Evolutionary conservation across 2,797 vertebrate species (phyloP), one percentile per base, ranked within the genome.

Genomic region (Anolis apletophallus): DNA sequence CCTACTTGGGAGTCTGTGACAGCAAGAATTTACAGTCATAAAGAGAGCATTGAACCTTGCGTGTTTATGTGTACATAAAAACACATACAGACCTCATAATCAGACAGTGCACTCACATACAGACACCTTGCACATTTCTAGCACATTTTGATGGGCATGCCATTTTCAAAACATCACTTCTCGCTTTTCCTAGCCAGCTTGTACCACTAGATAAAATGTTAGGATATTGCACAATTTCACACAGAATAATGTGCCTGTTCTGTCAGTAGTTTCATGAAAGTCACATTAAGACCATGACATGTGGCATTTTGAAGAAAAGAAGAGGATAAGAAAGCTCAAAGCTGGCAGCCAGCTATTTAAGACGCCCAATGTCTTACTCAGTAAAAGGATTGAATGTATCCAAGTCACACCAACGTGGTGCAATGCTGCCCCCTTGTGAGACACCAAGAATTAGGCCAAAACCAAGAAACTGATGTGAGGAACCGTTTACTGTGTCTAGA

Each of bases 341-440:
- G 1, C 23, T 12, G 1, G 0, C 0, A 0, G 9, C 19, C 1
- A 29, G 14, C 14, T 52, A 74, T 17, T 40, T 14, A 54, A 36
- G 40, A 29, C 19, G 26, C 50, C 9, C n/a, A 34, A 14, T 34
- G 46, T 29, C 23, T 40, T 34, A 50, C 16, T 74, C 17, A 59
- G 34, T 52, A 11, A 32, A 54, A 26, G 92, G 40, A 10, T 2
- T 1, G 50, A 55, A 67, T 0, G 50, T 55, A 67, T 0, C 85
- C 23, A 17, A 2, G 10, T 50, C 0, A 19, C 10, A 73, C 52
- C 40, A 84, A 73, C 29, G 1, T 32, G 0, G 93, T 76, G n/a
- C 91, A 91, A 93, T 88, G 92, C 90, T 91, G 93, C 91, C 95
- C 92, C 93, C 95, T 94, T 11, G 88, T 36, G 94, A 88, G 85